These are phyloP conservation scores for Hypothenemus hampei DNA, from an alignment of 1,140 invertebrate genomes.

Conservation along the genomic window DNA sequence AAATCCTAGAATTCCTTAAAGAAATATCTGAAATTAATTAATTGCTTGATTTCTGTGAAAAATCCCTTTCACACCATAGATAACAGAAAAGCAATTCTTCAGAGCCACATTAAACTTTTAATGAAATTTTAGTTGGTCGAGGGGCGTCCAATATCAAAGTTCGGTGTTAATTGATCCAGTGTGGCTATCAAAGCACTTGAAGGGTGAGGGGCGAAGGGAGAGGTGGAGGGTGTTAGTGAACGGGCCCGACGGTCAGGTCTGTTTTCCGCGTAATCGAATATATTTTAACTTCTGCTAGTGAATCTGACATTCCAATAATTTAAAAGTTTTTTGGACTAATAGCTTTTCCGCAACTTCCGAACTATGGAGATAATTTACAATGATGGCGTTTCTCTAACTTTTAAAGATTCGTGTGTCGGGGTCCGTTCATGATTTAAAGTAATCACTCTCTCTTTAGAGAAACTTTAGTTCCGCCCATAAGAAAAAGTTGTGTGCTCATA, in stretches of 20 bases:
- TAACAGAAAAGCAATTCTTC: too few species aligned
- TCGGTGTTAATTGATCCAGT: background rate
- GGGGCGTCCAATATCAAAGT: constrained; percentile 3
- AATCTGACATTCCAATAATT: constrained; percentile 17
- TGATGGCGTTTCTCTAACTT: background rate
- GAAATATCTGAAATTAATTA: too few species aligned
- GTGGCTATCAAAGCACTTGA: background rate
- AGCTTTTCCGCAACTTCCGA: constrained; percentile 13
- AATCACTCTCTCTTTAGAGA: too few species aligned
- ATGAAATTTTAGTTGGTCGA: too few species aligned
- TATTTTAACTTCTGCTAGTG: constrained; percentile 14
- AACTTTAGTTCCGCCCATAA: too few species aligned
- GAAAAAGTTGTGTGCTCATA: too few species aligned
- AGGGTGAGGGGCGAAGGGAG: too few species aligned
- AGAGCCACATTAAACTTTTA: too few species aligned
- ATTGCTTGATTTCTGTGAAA: too few species aligned
- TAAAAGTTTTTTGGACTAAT: constrained; percentile 15
- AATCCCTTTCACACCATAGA: too few species aligned
- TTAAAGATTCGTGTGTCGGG: constrained; percentile 6
- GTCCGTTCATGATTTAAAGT: background rate
- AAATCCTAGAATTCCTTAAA: too few species aligned
- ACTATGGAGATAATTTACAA: constrained; percentile 16
- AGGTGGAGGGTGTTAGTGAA: too few species aligned
- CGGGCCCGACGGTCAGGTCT: constrained; percentile 5
- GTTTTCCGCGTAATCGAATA: constrained; percentile 15